Conservation (phyloP, 2,797 vertebrate species). For the Malurus splendens region DNA sequence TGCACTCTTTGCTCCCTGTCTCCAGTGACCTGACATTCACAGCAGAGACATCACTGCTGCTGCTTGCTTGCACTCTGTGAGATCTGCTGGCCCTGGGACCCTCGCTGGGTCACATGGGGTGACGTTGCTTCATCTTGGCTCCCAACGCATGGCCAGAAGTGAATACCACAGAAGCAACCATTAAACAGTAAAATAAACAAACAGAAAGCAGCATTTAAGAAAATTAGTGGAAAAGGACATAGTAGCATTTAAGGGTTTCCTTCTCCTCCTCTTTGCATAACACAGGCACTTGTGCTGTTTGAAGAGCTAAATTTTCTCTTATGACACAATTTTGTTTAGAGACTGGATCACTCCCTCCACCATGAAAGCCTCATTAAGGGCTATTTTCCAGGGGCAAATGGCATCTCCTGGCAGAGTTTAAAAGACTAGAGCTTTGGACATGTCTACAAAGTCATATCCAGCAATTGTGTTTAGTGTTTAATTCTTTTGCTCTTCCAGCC, state of each 20-base stretch:
- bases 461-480: neutral
- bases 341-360: neutral
- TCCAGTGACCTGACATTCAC: neutral
- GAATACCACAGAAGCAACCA: neutral
- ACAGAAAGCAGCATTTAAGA: neutral
- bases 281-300: neutral
- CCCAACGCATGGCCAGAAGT: neutral
- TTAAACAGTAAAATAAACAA: neutral
- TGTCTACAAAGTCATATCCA: neutral
- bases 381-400: neutral
- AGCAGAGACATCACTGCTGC: neutral
- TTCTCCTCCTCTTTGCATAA: neutral
- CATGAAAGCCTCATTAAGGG: neutral
- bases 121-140: neutral
- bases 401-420: neutral
- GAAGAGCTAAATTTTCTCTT: neutral
- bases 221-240: neutral
- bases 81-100: neutral
- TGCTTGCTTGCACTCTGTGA: neutral
- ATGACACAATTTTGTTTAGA: neutral
- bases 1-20: neutral
- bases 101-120: fast-evolving
- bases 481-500: neutral
- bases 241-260: neutral
- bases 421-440: neutral